Evolutionary conservation across 2,888 invertebrate genomes (phyloP).

Genomic region (Ganaspis brasiliensis): DNA sequence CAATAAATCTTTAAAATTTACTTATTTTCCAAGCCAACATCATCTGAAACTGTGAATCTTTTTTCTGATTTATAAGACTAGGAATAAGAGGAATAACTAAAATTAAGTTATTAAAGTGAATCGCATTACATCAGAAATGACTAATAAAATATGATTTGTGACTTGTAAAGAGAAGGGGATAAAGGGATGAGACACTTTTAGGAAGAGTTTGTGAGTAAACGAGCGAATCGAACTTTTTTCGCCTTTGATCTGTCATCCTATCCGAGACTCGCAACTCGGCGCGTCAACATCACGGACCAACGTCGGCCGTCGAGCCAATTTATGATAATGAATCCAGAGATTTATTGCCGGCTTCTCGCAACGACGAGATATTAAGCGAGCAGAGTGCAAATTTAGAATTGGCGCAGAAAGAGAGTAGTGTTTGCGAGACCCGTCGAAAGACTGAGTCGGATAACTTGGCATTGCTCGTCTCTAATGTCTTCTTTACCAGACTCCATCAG

Average conservation of each 20-base stretch:
- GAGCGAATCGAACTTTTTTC: conserved; percentile 70
- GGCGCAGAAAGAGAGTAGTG: conserved; percentile 64
- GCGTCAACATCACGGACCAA: conserved; percentile 68
- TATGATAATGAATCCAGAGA: conserved; percentile 77
- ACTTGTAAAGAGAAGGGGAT: neutral
- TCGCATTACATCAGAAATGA: conserved; percentile 20
- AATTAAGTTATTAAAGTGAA: conserved; percentile 11
- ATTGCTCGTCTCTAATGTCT: conserved; percentile 57
- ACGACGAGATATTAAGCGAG: conserved; percentile 74
- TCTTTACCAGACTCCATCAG: conserved; percentile 50
- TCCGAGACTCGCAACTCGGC: conserved; percentile 57
- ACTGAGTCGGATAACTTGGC: conserved; percentile 51
- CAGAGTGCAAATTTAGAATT: conserved; percentile 75
- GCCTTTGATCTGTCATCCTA: conserved; percentile 73
- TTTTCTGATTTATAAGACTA: conserved; percentile 11
- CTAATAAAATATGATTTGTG: conserved; percentile 21
- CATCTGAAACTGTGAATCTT: too few species aligned
- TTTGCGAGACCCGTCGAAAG: conserved; percentile 55
- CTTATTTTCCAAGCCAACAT: too few species aligned
- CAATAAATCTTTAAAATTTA: too few species aligned
- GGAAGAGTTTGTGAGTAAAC: conserved; percentile 66
- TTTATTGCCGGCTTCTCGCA: conserved; percentile 74
- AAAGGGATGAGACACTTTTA: conserved; percentile 62
- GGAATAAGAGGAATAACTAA: neutral
- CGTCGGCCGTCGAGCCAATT: conserved; percentile 71